These are phyloP conservation scores for Eunapius fragilis DNA, from an alignment of 37 sponge, comb jelly and placozoan genomes.

Conservation along the genomic window DNA sequence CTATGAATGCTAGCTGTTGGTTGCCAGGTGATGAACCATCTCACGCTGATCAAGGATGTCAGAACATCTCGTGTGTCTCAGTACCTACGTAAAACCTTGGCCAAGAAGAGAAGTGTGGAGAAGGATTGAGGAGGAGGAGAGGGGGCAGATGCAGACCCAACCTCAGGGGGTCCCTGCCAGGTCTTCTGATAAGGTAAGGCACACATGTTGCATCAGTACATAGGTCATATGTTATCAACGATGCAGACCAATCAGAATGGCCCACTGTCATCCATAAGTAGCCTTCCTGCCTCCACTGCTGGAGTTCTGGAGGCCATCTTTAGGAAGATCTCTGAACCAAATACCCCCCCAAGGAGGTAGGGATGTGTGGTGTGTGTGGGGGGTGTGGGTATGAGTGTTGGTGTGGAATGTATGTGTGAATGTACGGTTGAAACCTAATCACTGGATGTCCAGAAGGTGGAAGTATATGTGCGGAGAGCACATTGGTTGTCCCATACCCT, in stretches of 20 bases:
- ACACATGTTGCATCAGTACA: no score
- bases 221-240: background rate
- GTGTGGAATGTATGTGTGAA: no score
- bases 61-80: slow-evolving; percentile 8
- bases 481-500: background rate
- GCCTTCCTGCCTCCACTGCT: background rate
- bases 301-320: background rate
- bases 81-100: slow-evolving; percentile 51
- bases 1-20: background rate
- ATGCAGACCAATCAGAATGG: background rate
- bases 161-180: background rate
- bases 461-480: no score
- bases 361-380: background rate
- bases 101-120: slow-evolving; percentile 49
- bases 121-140: background rate
- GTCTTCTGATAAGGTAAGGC: background rate
- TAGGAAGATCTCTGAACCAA: background rate
- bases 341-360: background rate
- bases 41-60: slow-evolving; percentile 46
- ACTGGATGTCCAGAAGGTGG: no score
- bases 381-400: no score
- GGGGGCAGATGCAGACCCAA: background rate
- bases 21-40: slow-evolving; percentile 55
- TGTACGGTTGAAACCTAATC: no score
- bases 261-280: background rate